phyloP scores from a whole-genome alignment of 2,888 invertebrate species.

The Coleophora flavipennella region DNA sequence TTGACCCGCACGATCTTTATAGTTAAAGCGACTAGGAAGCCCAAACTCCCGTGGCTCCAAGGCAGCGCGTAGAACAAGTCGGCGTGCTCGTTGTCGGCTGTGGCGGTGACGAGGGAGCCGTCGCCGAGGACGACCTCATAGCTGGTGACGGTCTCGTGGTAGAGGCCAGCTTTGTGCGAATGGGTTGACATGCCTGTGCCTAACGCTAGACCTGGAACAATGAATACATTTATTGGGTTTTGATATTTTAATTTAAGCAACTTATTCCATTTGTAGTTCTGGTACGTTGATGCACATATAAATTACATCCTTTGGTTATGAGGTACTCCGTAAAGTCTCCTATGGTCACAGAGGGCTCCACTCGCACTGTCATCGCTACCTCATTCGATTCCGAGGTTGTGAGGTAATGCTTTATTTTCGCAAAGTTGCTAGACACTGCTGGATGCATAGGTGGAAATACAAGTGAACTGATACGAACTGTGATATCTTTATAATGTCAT shows the following conservation, averaged over 20 bases:
- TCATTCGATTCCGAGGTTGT: too few species aligned
- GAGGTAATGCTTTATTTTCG: too few species aligned
- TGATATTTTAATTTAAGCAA: too few species aligned
- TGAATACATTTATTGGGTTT: too few species aligned
- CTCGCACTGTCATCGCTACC: constrained; percentile 69
- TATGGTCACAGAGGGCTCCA: constrained; percentile 79
- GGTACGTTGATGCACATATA: too few species aligned
- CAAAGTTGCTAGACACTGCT: too few species aligned
- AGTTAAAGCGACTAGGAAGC: constrained; percentile 76
- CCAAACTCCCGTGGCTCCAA: constrained; percentile 79
- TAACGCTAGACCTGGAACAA: constrained; percentile 73
- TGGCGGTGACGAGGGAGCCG: constrained; percentile 73
- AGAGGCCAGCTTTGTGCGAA: constrained; percentile 79
- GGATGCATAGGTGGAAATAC: too few species aligned
- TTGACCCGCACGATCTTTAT: constrained; percentile 75
- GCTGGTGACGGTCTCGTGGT: constrained; percentile 76
- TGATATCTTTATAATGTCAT: too few species aligned
- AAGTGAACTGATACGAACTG: too few species aligned
- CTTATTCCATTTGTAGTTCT: too few species aligned
- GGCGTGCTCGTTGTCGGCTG: constrained; percentile 66
- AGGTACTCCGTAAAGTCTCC: constrained; percentile 76
- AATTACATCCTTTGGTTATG: constrained; percentile 76
- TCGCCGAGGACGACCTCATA: constrained; percentile 78
- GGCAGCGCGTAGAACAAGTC: constrained; percentile 75
- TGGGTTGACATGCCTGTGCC: constrained; percentile 83